A percentile compares a stretch with the other conserved stretches of the same genome.
Conservation (phyloP, 2,113 vertebrate genomes). For the Varanus komodoensis region DNA sequence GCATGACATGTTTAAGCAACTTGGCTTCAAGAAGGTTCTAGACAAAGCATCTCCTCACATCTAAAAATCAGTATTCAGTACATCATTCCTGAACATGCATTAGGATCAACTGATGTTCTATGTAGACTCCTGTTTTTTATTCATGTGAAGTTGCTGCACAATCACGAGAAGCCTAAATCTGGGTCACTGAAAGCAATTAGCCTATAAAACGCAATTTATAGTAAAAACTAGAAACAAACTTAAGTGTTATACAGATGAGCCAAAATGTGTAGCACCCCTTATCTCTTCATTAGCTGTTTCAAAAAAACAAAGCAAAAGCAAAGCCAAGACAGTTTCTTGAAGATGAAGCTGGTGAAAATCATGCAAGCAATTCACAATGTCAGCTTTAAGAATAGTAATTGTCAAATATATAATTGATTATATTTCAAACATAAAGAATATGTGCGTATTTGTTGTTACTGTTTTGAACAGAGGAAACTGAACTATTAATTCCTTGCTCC, state of each 20-base stretch:
- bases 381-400: background rate
- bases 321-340: background rate
- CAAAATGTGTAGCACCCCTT: background rate
- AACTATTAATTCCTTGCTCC: conserved; percentile 30
- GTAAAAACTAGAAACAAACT: background rate
- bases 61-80: background rate
- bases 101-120: background rate
- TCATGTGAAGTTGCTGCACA: background rate
- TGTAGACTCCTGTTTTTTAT: background rate
- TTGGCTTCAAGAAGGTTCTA: background rate
- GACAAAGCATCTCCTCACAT: background rate
- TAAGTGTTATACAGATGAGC: background rate
- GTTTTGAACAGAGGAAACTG: conserved; percentile 8
- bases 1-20: background rate
- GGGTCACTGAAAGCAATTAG: background rate
- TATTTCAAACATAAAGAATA: conserved; percentile 41
- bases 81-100: background rate
- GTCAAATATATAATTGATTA: background rate
- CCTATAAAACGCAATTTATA: too few species aligned
- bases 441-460: background rate
- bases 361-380: background rate
- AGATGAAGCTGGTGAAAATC: background rate
- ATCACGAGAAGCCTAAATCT: background rate
- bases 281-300: background rate
- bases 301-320: background rate